These are phyloP conservation scores for Hormaphis cornu DNA, from an alignment of 1,140 invertebrate species.

Conservation along the genomic window DNA sequence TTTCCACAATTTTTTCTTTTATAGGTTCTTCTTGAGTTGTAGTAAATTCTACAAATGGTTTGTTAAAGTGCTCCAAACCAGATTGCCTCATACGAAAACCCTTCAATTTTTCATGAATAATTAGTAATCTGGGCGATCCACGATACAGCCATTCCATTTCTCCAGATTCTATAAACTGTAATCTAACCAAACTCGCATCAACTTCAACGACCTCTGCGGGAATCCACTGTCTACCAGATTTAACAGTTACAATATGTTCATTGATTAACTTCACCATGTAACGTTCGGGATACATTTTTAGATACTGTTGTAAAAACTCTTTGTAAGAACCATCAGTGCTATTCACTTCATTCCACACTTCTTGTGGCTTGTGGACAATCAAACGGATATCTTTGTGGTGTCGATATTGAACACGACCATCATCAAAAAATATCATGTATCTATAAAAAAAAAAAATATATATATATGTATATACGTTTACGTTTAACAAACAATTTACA, in stretches of 20 bases:
- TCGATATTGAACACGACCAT: not conserved
- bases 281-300: not conserved
- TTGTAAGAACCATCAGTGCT: no score
- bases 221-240: not conserved
- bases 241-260: not conserved
- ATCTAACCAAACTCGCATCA: not conserved
- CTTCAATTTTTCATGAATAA: not conserved
- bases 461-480: not conserved
- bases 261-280: not conserved
- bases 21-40: no score
- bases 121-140: not conserved
- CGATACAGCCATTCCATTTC: not conserved
- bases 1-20: no score
- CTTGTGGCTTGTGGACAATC: not conserved
- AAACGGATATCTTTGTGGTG: not conserved
- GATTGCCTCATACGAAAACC: not conserved
- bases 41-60: not conserved
- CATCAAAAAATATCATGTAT: conserved; percentile 7
- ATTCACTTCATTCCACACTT: not conserved
- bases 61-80: not conserved
- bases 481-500: not conserved
- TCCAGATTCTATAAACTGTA: not conserved
- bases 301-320: not conserved
- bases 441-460: not conserved
- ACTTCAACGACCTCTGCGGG: not conserved